Conservation (phyloP, 2,888 invertebrate species). For the Tinea semifulvella region DNA sequence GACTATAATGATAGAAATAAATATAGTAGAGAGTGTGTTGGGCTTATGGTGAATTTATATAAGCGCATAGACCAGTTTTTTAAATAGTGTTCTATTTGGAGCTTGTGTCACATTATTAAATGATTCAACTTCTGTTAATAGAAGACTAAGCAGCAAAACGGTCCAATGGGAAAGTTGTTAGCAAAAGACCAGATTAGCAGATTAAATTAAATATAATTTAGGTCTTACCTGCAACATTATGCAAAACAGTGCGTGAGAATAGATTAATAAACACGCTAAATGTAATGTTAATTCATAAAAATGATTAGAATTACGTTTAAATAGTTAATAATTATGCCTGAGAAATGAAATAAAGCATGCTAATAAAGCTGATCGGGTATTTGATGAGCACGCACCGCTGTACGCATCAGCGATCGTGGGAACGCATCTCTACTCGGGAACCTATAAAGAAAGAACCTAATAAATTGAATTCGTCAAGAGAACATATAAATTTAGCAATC, state of each 20-base stretch:
- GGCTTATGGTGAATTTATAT: too few relatives aligned
- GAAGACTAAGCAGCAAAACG: too few relatives aligned
- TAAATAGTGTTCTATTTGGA: too few relatives aligned
- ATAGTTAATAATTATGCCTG: constrained; percentile 1
- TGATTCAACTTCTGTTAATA: too few relatives aligned
- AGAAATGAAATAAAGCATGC: constrained; percentile 20
- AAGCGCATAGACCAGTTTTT: too few relatives aligned
- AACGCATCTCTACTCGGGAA: constrained; percentile 28
- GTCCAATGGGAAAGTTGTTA: not conserved
- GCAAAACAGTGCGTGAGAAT: too few relatives aligned
- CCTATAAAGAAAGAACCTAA: constrained; percentile 29
- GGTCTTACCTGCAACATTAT: too few relatives aligned
- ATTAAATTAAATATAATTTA: not conserved
- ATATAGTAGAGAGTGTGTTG: too few relatives aligned
- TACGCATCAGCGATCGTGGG: constrained; percentile 31
- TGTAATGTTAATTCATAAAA: not conserved
- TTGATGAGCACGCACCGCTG: constrained; percentile 24
- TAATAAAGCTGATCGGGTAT: constrained; percentile 25
- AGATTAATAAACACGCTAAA: too few relatives aligned
- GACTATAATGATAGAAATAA: too few relatives aligned
- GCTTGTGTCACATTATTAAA: too few relatives aligned
- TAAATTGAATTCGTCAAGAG: constrained; percentile 52
- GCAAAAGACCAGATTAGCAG: not conserved
- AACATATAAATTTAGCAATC: constrained; percentile 50
- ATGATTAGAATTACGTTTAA: not conserved